Evolutionary conservation across 2,797 vertebrate genomes (phyloP).

Genomic region (Girardinus metallicus): DNA sequence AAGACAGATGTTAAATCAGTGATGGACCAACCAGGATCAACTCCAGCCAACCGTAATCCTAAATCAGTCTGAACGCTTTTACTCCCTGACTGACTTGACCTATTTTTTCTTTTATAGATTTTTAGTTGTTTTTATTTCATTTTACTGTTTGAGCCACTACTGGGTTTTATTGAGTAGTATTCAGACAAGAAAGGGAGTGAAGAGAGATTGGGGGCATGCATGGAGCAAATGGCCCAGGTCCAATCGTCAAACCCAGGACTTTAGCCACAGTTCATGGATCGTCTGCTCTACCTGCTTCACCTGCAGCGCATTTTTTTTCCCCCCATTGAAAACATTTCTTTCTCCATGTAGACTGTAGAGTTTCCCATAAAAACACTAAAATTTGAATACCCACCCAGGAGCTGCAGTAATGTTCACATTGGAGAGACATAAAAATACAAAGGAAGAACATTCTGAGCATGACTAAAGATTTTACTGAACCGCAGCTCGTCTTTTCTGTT

Average conservation of each 20-base stretch:
- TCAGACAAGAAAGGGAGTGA: background rate
- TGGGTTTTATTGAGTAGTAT: background rate
- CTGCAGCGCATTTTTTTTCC: background rate
- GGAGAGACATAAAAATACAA: background rate
- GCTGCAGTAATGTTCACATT: background rate
- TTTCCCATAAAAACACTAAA: background rate
- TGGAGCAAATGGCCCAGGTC: background rate
- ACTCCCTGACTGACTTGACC: background rate
- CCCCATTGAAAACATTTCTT: background rate
- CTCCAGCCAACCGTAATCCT: background rate
- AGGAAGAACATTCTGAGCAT: background rate
- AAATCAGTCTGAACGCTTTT: background rate
- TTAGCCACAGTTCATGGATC: background rate
- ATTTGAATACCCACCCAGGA: background rate
- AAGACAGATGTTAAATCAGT: background rate
- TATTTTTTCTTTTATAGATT: background rate
- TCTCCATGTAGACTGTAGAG: background rate
- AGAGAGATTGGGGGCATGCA: background rate
- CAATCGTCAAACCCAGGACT: background rate
- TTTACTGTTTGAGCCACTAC: background rate
- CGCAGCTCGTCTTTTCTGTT: background rate
- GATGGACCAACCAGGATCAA: background rate
- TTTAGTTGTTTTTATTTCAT: background rate
- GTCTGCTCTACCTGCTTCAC: background rate
- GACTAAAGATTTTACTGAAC: background rate